A percentile compares a stretch with the other conserved stretches of the same genome.
Evolutionary conservation across 2,888 invertebrate species (phyloP).

Genomic region (Hydropsyche betteni): DNA sequence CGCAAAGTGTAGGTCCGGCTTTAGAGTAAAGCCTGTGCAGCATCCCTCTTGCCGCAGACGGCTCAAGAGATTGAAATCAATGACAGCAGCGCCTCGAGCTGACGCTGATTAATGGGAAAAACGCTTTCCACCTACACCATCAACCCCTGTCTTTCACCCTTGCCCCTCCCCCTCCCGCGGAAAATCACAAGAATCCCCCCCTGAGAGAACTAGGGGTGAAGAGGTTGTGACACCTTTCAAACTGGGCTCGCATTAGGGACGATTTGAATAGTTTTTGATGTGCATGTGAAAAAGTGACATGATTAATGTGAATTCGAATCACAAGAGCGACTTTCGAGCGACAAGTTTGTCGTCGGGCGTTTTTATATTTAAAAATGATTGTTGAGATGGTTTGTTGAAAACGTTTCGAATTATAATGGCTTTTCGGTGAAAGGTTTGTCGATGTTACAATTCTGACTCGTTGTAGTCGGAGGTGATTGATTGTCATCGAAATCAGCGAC

Average conservation of each 20-base stretch:
- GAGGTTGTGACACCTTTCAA: constrained; percentile 28
- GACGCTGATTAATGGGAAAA: constrained; percentile 49
- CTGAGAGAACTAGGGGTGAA: not conserved
- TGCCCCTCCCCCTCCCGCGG: not conserved
- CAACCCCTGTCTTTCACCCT: constrained; percentile 7
- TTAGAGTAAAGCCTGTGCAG: not conserved
- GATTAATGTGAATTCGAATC: too few relatives aligned
- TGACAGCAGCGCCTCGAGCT: constrained; percentile 42
- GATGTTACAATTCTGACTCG: too few relatives aligned
- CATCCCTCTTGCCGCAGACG: constrained; percentile 14
- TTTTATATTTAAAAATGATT: too few relatives aligned
- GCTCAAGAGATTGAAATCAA: constrained; percentile 43
- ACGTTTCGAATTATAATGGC: too few relatives aligned
- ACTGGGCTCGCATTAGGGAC: not conserved
- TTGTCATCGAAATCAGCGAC: too few relatives aligned
- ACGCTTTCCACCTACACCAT: constrained; percentile 21
- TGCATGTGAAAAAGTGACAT: too few relatives aligned
- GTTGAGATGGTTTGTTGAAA: too few relatives aligned
- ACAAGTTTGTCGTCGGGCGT: too few relatives aligned
- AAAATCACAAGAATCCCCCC: not conserved
- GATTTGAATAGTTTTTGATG: not conserved
- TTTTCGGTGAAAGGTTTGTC: too few relatives aligned
- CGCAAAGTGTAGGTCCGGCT: constrained; percentile 16
- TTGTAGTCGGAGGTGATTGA: too few relatives aligned
- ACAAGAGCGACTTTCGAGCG: too few relatives aligned